Percentiles rank a stretch among this genome's conserved stretches.
These are phyloP conservation scores for Acrobasis suavella DNA, from an alignment of 2,888 invertebrate genomes.

Conservation along the genomic window DNA sequence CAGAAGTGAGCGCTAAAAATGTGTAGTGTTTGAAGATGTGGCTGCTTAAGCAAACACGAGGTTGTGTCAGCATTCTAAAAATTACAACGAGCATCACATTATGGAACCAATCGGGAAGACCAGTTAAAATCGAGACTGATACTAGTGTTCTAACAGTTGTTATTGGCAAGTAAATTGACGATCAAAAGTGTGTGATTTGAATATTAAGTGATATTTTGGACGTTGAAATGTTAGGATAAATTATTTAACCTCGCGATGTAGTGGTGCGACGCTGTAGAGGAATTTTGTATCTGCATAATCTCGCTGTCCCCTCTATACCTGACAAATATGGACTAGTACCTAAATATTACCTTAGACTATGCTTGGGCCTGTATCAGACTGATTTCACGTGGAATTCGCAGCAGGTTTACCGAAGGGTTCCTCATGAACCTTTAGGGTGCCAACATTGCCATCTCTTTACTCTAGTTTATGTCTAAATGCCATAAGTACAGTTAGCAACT, in stretches of 20 bases:
- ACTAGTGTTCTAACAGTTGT: slow-evolving; percentile 43
- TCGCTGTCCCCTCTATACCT: slow-evolving; percentile 30
- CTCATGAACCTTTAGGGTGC: background rate
- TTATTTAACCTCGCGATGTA: slow-evolving; percentile 53
- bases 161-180: slow-evolving; percentile 50
- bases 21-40: background rate
- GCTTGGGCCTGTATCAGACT: slow-evolving; percentile 25
- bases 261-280: slow-evolving; percentile 18
- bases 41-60: slow-evolving; percentile 20
- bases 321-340: slow-evolving; percentile 19
- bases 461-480: slow-evolving; percentile 33
- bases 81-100: slow-evolving; percentile 41
- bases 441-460: slow-evolving; percentile 35
- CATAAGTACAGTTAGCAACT: slow-evolving; percentile 24
- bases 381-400: slow-evolving; percentile 19
- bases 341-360: slow-evolving; percentile 5
- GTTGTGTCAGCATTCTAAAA: slow-evolving; percentile 47
- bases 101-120: slow-evolving; percentile 37
- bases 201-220: slow-evolving; percentile 51
- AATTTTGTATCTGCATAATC: slow-evolving; percentile 26
- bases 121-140: slow-evolving; percentile 42
- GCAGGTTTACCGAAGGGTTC: background rate
- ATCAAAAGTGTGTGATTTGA: slow-evolving; percentile 41
- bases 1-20: slow-evolving; percentile 18
- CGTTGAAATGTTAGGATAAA: slow-evolving; percentile 42